phyloP scores from a whole-genome alignment of 1,140 invertebrate species.

The Calephelis nemesis region DNA sequence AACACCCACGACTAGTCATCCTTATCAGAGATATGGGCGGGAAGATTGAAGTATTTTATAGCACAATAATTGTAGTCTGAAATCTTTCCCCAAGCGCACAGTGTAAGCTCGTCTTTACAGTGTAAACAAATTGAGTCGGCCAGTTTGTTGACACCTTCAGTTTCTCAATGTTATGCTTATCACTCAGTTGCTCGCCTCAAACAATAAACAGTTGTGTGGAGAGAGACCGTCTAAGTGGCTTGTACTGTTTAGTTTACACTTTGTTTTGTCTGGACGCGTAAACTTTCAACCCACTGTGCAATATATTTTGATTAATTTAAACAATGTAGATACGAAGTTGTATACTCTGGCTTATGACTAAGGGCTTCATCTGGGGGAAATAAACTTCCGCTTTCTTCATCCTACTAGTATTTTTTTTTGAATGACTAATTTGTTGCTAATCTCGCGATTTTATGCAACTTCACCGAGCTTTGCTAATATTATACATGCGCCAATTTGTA shows the following conservation, averaged over 20 bases:
- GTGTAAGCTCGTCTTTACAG: background rate
- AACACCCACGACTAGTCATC: no score
- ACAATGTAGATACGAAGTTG: background rate
- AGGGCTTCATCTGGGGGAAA: no score
- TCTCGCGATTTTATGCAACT: no score
- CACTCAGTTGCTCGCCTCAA: slow-evolving; percentile 16
- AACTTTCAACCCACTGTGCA: background rate
- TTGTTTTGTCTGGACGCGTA: slow-evolving; percentile 4
- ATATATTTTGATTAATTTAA: background rate
- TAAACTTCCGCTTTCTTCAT: no score
- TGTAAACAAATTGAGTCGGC: slow-evolving; percentile 12
- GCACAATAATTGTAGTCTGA: background rate
- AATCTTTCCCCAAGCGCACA: background rate
- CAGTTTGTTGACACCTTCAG: slow-evolving; percentile 14
- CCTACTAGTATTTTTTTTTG: no score
- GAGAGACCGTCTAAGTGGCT: slow-evolving; percentile 6
- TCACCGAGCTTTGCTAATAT: no score
- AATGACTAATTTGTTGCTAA: no score
- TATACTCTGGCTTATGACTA: no score
- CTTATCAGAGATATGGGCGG: no score
- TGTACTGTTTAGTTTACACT: slow-evolving; percentile 8
- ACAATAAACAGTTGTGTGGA: slow-evolving; percentile 6
- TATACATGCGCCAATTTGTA: no score
- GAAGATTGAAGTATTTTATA: no score
- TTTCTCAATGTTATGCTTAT: slow-evolving; percentile 17